These are phyloP conservation scores for Drosophila micromelanica DNA, from an alignment of 1,140 invertebrate species.

Conservation along the genomic window DNA sequence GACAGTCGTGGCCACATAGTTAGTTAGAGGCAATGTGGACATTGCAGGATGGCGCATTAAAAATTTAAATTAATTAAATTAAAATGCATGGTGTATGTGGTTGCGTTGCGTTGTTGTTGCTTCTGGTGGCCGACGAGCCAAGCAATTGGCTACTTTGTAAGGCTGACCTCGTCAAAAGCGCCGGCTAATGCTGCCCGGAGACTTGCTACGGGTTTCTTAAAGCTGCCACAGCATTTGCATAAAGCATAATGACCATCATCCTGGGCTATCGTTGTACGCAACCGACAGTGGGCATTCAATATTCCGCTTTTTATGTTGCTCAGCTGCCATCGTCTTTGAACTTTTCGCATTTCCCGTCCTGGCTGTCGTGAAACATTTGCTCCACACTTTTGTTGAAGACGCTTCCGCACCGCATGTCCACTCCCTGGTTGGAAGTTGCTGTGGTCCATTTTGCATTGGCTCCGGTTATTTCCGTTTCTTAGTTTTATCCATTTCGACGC, in stretches of 20 bases:
- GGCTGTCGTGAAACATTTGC: slow-evolving; percentile 75
- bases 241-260: slow-evolving; percentile 80
- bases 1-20: slow-evolving; percentile 26
- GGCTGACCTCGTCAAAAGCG: not conserved
- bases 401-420: slow-evolving; percentile 80
- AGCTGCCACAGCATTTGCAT: slow-evolving; percentile 80
- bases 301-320: slow-evolving; percentile 69
- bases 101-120: slow-evolving; percentile 28
- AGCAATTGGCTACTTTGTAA: slow-evolving; percentile 14
- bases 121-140: slow-evolving; percentile 37
- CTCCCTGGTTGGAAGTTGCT: slow-evolving; percentile 57
- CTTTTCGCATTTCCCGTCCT: slow-evolving; percentile 74
- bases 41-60: slow-evolving; percentile 73
- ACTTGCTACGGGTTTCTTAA: slow-evolving; percentile 63
- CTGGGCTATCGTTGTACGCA: slow-evolving; percentile 47
- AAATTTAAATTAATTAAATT: slow-evolving; percentile 83
- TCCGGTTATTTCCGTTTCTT: slow-evolving; percentile 20
- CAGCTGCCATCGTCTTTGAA: slow-evolving; percentile 64
- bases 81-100: slow-evolving; percentile 67
- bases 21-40: slow-evolving; percentile 48
- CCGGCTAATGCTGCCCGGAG: slow-evolving; percentile 13
- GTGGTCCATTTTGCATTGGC: slow-evolving; percentile 57
- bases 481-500: slow-evolving; percentile 7
- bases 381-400: slow-evolving; percentile 70
- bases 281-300: slow-evolving; percentile 72